A percentile compares a stretch with the other conserved stretches of the same genome.
phyloP scores from a whole-genome alignment of 2,888 invertebrate species.

The Neoascia interrupta region DNA sequence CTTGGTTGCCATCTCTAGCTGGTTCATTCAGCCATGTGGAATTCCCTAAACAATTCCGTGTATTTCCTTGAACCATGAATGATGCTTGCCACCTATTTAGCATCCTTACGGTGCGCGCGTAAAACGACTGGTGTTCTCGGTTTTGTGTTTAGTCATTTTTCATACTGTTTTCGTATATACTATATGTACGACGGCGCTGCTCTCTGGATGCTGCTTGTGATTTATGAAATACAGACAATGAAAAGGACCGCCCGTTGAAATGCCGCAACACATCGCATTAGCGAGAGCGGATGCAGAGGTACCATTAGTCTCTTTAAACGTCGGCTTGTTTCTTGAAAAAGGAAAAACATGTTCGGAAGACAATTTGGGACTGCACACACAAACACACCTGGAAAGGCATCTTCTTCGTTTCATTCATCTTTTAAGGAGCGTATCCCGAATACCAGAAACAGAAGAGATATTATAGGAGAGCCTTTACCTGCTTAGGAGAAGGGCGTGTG shows the following conservation, averaged over 20 bases:
- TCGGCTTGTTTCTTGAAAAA: slow-evolving; percentile 35
- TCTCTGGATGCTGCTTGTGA: slow-evolving; percentile 56
- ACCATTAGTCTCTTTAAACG: slow-evolving; percentile 58
- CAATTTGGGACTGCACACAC: slow-evolving; percentile 9
- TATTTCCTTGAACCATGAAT: slow-evolving; percentile 67
- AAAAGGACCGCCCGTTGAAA: slow-evolving; percentile 63
- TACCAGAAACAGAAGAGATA: no score
- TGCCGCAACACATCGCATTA: slow-evolving; percentile 54
- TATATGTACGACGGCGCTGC: slow-evolving; percentile 44
- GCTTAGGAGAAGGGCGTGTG: slow-evolving; percentile 6
- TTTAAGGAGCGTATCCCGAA: slow-evolving; percentile 11
- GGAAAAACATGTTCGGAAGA: slow-evolving; percentile 44
- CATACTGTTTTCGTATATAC: no score
- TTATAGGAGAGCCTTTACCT: slow-evolving; percentile 2
- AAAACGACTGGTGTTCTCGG: slow-evolving; percentile 34
- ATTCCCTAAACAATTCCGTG: slow-evolving; percentile 66
- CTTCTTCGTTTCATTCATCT: slow-evolving; percentile 35
- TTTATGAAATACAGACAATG: slow-evolving; percentile 66
- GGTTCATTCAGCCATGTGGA: slow-evolving; percentile 57
- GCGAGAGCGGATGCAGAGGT: slow-evolving; percentile 54
- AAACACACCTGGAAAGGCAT: slow-evolving; percentile 24
- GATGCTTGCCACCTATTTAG: slow-evolving; percentile 66
- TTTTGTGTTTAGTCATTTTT: slow-evolving; percentile 66
- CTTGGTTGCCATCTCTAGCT: slow-evolving; percentile 53
- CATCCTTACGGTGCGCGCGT: slow-evolving; percentile 41